Percentiles rank a stretch among this genome's conserved stretches.
These are phyloP conservation scores for Volucella inanis DNA, from an alignment of 2,888 invertebrate genomes.

Conservation along the genomic window DNA sequence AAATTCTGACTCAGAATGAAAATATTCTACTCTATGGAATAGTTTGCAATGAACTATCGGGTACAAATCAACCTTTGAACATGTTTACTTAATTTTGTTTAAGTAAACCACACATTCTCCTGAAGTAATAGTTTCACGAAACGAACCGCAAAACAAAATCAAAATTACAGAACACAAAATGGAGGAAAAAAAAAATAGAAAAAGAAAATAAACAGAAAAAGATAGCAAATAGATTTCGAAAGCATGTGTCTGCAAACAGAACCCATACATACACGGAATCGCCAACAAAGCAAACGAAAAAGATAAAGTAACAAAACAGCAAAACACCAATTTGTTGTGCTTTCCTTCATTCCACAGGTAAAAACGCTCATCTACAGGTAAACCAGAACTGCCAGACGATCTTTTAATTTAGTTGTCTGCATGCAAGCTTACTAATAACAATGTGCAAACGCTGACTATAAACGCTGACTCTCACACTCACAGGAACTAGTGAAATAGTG, in stretches of 20 bases:
- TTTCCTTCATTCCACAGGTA: constrained; percentile 57
- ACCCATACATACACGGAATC: neutral
- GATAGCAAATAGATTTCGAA: constrained; percentile 31
- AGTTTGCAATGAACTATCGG: too few species aligned
- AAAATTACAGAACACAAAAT: constrained; percentile 31
- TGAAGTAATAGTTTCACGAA: neutral
- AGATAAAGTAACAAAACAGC: constrained; percentile 36
- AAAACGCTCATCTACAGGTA: constrained; percentile 13
- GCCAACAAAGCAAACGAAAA: constrained; percentile 1
- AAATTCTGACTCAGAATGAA: too few species aligned
- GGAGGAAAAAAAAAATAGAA: neutral
- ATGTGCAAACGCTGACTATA: neutral
- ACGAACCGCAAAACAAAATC: constrained; percentile 21
- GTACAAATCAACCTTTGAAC: constrained; percentile 2
- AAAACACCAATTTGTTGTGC: constrained; percentile 31
- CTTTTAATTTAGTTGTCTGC: constrained; percentile 43
- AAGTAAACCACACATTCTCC: neutral
- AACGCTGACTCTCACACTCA: neutral
- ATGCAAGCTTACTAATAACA: constrained; percentile 15
- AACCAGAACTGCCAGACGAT: constrained; percentile 28
- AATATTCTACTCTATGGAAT: too few species aligned
- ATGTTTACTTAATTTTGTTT: constrained; percentile 31
- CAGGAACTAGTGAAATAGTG: constrained; percentile 8
- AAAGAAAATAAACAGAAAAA: constrained; percentile 11
- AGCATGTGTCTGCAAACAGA: neutral